These are phyloP conservation scores for Hyposmocoma kahamanoa DNA, from an alignment of 1,140 invertebrate genomes.

Conservation along the genomic window DNA sequence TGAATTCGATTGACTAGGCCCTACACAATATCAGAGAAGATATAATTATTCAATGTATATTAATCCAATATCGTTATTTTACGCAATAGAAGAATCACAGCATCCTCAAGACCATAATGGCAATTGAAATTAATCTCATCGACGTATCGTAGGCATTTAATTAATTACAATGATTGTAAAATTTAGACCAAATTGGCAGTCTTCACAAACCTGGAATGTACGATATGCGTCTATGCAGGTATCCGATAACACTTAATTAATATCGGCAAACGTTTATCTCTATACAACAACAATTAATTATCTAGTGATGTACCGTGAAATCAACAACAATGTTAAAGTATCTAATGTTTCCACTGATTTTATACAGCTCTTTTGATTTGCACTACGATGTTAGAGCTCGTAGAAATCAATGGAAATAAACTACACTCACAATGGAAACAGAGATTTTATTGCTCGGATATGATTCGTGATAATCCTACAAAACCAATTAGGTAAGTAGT, in stretches of 20 bases:
- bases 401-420: no score
- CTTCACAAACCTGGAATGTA: slow-evolving; percentile 73
- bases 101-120: slow-evolving; percentile 70
- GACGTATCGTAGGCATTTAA: slow-evolving; percentile 65
- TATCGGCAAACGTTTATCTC: slow-evolving; percentile 61
- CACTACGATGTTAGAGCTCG: no score
- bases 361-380: no score
- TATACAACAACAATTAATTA: slow-evolving; percentile 70
- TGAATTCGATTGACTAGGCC: slow-evolving; percentile 65
- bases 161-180: slow-evolving; percentile 63
- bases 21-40: slow-evolving; percentile 65
- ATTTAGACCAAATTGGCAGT: slow-evolving; percentile 74
- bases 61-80: slow-evolving; percentile 59
- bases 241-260: slow-evolving; percentile 68
- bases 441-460: background rate
- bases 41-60: slow-evolving; percentile 51
- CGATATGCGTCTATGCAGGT: slow-evolving; percentile 72
- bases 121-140: slow-evolving; percentile 66
- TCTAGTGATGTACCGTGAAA: slow-evolving; percentile 41
- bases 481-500: background rate
- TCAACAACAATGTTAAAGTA: slow-evolving; percentile 37
- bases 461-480: background rate
- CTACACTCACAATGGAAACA: no score
- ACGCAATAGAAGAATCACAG: slow-evolving; percentile 73
- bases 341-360: no score